Percentiles rank a stretch among this genome's conserved stretches.
Conservation (phyloP, 2,888 invertebrate species). For the Rhingia campestris region DNA sequence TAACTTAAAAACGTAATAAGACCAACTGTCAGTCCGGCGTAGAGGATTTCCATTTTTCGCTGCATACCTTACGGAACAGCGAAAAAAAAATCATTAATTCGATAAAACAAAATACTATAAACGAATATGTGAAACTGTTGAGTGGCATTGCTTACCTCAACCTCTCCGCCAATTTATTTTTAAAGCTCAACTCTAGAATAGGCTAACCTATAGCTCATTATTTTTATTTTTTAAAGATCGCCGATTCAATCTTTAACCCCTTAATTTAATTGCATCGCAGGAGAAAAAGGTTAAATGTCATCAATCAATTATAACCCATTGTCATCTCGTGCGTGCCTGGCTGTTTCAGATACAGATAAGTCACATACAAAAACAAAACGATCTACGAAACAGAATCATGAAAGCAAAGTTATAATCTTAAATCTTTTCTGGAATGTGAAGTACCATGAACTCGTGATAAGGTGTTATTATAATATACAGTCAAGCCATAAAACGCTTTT, state of each 20-base stretch:
- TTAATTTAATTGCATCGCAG: conserved; percentile 52
- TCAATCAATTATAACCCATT: conserved; percentile 45
- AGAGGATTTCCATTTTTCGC: too few relatives aligned
- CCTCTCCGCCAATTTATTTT: neutral
- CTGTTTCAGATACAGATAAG: neutral
- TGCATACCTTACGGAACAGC: too few relatives aligned
- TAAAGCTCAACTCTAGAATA: conserved; percentile 26
- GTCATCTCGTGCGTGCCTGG: conserved; percentile 17
- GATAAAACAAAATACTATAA: too few relatives aligned
- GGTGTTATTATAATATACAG: neutral
- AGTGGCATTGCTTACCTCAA: too few relatives aligned
- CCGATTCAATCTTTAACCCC: conserved; percentile 39
- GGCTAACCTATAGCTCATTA: conserved; percentile 1
- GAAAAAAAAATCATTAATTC: too few relatives aligned
- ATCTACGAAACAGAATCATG: neutral
- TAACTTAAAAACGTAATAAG: too few relatives aligned
- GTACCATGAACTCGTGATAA: conserved; percentile 46
- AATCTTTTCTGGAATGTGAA: conserved; percentile 50
- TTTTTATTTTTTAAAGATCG: neutral
- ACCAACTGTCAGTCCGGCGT: too few relatives aligned
- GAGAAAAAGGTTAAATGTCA: conserved; percentile 49
- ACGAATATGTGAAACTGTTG: too few relatives aligned
- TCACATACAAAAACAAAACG: neutral
- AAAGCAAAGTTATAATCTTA: conserved; percentile 20
- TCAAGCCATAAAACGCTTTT: neutral